Evolutionary conservation across 1,140 invertebrate genomes (phyloP), one percentile per base, ranked within the genome.

Genomic region (Polyergus mexicanus): DNA sequence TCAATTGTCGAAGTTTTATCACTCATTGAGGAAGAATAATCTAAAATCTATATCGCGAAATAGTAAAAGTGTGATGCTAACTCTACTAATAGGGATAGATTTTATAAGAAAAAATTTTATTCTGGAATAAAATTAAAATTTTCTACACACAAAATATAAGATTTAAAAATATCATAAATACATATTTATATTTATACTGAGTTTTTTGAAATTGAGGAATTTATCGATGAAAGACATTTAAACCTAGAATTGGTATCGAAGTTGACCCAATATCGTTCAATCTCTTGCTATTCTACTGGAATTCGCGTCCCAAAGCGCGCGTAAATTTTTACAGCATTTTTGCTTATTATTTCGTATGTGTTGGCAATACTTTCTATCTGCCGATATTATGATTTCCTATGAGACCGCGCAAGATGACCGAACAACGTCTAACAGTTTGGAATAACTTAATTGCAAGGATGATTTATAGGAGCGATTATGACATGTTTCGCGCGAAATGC

Each of bases 321-420:
- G 22, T 71, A 71, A 81, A 81, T 81, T 69, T 71, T 69, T 71
- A 81, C 10, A 51, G 32, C 25, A 28, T 0, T 28, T 28, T 28
- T 13, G 41, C 47, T n/a, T 22, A 68, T 78, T 66, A 78, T 78
- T 68, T 78, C 19, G 25, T 51, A 65, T 77, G 63, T 69, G 51
- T 35, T 11, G 6, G 47, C 65, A 41, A 78, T 38, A 63, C 13
- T 78, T 68, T 51, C 28, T 56, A 66, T 8, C 19, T 66, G 6
- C 60, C 2, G n/a, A n/a, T n/a, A 51, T 68, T n/a, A 78, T 66
- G 76, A 78, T 78, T 78, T 78, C 76, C 76, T 78, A 11, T 54
- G 76, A 78, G 76, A 78, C 62, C 28, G 2, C 41, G 41, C 13
- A 66, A 51, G 62, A 66, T 68, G 76, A 68, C 44, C 38, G n/a